A percentile compares a stretch with the other conserved stretches of the same genome.
Conservation (phyloP, 2,113 vertebrate species). For the Saguinus midas region DNA sequence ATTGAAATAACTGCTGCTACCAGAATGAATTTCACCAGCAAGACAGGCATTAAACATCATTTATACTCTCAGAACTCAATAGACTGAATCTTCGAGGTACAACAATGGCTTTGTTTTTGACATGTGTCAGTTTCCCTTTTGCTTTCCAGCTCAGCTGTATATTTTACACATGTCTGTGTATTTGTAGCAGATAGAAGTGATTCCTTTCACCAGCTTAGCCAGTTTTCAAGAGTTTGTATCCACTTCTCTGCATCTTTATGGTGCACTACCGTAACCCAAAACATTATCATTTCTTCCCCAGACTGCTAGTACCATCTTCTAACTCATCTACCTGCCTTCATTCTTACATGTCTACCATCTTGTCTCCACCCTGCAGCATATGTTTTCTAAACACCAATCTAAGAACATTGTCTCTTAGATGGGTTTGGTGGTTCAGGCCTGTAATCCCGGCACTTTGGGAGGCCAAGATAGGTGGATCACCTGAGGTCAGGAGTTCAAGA, state of each 20-base stretch:
- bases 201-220: neutral
- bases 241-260: neutral
- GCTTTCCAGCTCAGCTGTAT: neutral
- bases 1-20: neutral
- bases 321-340: neutral
- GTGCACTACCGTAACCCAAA: neutral
- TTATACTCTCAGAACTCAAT: neutral
- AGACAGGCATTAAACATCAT: neutral
- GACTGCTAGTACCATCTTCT: neutral
- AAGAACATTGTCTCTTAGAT: neutral
- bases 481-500: no score
- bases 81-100: neutral
- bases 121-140: neutral
- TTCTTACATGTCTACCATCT: neutral
- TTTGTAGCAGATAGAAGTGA: neutral
- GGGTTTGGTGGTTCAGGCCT: no score
- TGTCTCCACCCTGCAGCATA: neutral
- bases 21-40: neutral
- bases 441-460: no score
- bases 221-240: neutral
- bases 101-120: neutral
- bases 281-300: neutral
- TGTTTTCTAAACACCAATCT: neutral
- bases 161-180: neutral
- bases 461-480: no score